These are phyloP conservation scores for Labeo rohita DNA, from an alignment of 2,113 vertebrate genomes.

Conservation along the genomic window DNA sequence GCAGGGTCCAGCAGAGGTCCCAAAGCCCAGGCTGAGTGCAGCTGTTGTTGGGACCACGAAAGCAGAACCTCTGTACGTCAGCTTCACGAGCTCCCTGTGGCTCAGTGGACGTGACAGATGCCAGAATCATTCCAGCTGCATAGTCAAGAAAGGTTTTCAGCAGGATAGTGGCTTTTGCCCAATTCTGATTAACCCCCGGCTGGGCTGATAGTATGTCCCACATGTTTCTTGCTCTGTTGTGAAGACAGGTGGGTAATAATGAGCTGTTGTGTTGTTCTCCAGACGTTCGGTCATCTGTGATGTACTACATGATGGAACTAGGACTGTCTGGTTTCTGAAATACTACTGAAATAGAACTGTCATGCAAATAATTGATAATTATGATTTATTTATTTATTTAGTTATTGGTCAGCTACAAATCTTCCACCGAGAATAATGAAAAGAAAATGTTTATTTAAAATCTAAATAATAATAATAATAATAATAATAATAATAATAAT, in stretches of 20 bases:
- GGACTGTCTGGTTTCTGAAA: not conserved
- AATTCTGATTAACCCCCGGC: not conserved
- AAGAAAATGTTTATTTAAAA: not conserved
- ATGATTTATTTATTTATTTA: not conserved
- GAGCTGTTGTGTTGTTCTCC: not conserved
- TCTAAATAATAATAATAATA: too few relatives aligned
- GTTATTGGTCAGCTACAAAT: not conserved
- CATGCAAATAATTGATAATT: not conserved
- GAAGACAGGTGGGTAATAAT: slow-evolving; percentile 20
- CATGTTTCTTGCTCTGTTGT: slow-evolving; percentile 1
- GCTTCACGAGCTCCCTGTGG: slow-evolving; percentile 41
- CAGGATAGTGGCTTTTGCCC: slow-evolving; percentile 38
- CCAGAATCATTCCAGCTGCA: slow-evolving; percentile 28
- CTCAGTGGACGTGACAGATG: slow-evolving; percentile 45
- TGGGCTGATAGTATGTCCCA: not conserved
- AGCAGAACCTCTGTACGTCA: slow-evolving; percentile 49
- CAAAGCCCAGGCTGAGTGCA: slow-evolving; percentile 45
- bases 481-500: too few relatives aligned
- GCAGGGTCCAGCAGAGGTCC: slow-evolving; percentile 20
- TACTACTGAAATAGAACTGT: too few relatives aligned
- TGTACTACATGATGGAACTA: not conserved
- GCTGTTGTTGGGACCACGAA: slow-evolving; percentile 41
- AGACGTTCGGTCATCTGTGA: not conserved
- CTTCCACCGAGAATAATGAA: not conserved
- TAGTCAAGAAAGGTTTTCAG: not conserved